Base-by-base conservation (phyloP, 2,113 vertebrate species). In the Podiceps cristatus region DNA sequence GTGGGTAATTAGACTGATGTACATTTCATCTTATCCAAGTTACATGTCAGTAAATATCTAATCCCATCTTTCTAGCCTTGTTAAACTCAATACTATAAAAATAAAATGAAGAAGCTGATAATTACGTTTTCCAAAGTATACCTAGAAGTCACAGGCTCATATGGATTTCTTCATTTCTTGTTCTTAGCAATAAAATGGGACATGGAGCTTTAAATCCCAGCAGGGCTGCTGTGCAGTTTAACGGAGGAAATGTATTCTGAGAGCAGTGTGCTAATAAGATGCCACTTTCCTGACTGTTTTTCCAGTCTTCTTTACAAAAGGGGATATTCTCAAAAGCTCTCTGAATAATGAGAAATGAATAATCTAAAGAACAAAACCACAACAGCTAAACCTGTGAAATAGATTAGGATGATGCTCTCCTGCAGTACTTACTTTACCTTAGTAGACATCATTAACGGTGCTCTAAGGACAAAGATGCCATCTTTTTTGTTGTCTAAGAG, bases 141-240 rank as follows among this genome's bases (percentile, higher is more conserved):
- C 19, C 58, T 86, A 68, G 76, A 93, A 97, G 37, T 50, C 20
- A 91, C 15, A 93, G 8, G 42, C 29, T 81, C 33, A 55, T 64
- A 94, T 20, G 18, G 40, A 89, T 96, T 97, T 94, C 80, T 93
- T 96, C 7, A 76, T 91, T 85, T 96, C 60, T 90, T 92, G 7
- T 58, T 95, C 68, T 79, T 74, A 88, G 37, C 45, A 93, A 97
- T 80, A 96, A 96, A 97, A 89, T 88, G 16, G 53, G 62, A 84
- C 31, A 45, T 24, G 8, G 47, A 94, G 10, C 56, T 83, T 87
- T 66, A 77, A 97, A 84, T n/a, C 81, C n/a, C 81, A 84, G 28
- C 44, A 88, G 62, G 62, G 25, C 7, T 93, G 10, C 50, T 12
- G 1, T 59, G 50, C 42, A 85, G 33, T 80, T 85, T 80, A 67